phyloP scores from a whole-genome alignment of 2,797 vertebrate species.

The Sparus aurata region DNA sequence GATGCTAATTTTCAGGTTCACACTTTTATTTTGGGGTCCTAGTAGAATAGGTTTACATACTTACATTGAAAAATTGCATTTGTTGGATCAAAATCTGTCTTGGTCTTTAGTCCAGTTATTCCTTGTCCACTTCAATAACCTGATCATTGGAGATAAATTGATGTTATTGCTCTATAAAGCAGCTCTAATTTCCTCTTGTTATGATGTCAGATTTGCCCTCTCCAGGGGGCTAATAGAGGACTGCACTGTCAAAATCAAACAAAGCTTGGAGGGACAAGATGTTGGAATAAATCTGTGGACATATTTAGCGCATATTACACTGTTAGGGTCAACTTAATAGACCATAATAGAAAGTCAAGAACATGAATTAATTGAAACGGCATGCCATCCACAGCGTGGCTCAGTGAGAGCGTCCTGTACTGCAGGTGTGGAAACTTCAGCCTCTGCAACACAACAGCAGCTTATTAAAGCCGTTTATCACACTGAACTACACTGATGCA shows the following conservation, averaged over 20 bases:
- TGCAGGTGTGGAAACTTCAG: conserved; percentile 1
- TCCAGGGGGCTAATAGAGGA: too few relatives aligned
- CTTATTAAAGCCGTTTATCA: conserved; percentile 59
- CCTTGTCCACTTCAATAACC: conserved; percentile 1
- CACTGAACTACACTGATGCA: background rate
- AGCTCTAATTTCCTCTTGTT: conserved; percentile 1
- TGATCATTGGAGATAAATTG: conserved; percentile 12
- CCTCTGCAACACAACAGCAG: background rate
- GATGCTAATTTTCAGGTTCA: too few relatives aligned
- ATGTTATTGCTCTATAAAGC: conserved; percentile 10
- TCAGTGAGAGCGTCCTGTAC: background rate
- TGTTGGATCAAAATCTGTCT: conserved; percentile 4
- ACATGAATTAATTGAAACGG: background rate
- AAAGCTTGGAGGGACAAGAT: background rate
- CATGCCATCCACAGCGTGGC: background rate
- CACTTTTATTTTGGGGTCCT: too few relatives aligned
- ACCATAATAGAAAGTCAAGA: background rate
- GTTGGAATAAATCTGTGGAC: background rate
- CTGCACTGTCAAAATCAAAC: background rate
- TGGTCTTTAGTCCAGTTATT: background rate
- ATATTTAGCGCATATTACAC: background rate
- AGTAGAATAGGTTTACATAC: too few relatives aligned
- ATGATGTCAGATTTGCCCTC: background rate
- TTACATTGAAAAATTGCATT: too few relatives aligned
- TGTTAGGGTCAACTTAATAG: background rate